Percentiles rank a stretch among this genome's conserved stretches.
These are phyloP conservation scores for Centroberyx gerrardi DNA, from an alignment of 2,797 vertebrate genomes.

Conservation along the genomic window DNA sequence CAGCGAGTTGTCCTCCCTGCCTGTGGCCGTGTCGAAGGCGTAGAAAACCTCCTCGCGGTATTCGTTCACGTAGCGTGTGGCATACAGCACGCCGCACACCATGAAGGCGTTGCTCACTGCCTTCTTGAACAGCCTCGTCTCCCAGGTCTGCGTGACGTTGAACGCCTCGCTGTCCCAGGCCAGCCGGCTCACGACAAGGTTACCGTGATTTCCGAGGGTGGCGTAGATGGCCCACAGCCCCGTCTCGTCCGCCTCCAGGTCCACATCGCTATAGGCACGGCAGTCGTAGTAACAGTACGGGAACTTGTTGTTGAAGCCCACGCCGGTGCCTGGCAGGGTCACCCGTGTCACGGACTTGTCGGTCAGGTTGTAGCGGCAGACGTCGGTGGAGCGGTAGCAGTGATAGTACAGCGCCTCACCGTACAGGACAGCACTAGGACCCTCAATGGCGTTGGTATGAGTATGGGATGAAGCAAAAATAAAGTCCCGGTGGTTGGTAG, in stretches of 20 bases:
- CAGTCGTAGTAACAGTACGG: conserved; percentile 86
- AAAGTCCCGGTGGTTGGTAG: conserved; percentile 64
- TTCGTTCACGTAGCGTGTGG: conserved; percentile 74
- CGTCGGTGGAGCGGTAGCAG: conserved; percentile 72
- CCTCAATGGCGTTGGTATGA: conserved; percentile 70
- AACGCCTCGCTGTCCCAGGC: conserved; percentile 60
- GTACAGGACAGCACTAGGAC: conserved; percentile 77
- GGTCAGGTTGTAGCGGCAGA: conserved; percentile 81
- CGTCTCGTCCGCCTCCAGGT: conserved; percentile 77
- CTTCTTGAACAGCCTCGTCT: conserved; percentile 83
- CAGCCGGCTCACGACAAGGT: conserved; percentile 78
- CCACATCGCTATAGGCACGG: conserved; percentile 74
- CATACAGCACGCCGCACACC: conserved; percentile 83
- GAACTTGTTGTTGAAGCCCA: conserved; percentile 79
- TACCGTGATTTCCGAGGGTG: conserved; percentile 81
- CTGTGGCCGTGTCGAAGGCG: conserved; percentile 81
- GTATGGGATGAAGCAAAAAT: conserved; percentile 51
- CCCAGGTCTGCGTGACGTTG: conserved; percentile 82
- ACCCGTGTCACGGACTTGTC: conserved; percentile 54
- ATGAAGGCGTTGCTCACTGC: conserved; percentile 81
- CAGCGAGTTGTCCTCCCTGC: conserved; percentile 77
- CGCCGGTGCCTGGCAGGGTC: conserved; percentile 64
- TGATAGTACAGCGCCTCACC: conserved; percentile 79
- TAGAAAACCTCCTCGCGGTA: conserved; percentile 83
- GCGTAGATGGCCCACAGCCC: conserved; percentile 84